These are phyloP conservation scores for Xestia ashworthii DNA, from an alignment of 2,888 invertebrate genomes.

Conservation along the genomic window DNA sequence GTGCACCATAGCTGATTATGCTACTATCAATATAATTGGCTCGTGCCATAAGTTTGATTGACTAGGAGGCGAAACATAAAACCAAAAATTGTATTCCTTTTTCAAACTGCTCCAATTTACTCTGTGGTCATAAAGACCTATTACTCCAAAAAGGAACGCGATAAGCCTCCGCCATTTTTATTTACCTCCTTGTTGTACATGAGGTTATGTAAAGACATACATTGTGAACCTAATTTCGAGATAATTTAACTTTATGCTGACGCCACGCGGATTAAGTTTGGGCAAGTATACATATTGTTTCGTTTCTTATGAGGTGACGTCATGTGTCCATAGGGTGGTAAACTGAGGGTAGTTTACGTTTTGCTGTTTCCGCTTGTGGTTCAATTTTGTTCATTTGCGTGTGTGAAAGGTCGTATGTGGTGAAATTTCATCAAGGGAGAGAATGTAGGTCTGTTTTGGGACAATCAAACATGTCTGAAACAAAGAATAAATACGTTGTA, in stretches of 20 bases:
- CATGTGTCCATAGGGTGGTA: constrained; percentile 44
- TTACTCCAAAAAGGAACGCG: constrained; percentile 43
- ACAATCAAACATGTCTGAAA: not conserved
- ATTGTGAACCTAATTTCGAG: constrained; percentile 61
- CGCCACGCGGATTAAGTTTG: constrained; percentile 58
- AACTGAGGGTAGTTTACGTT: constrained; percentile 49
- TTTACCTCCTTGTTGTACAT: constrained; percentile 50
- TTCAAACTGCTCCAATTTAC: constrained; percentile 4
- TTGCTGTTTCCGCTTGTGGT: constrained; percentile 53
- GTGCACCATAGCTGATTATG: too few species aligned
- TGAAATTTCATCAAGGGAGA: constrained; percentile 29
- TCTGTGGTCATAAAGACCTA: constrained; percentile 38
- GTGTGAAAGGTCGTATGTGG: constrained; percentile 14
- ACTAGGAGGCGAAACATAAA: not conserved
- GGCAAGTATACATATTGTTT: constrained; percentile 59
- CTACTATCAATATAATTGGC: too few species aligned
- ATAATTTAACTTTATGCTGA: constrained; percentile 69
- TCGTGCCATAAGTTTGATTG: not conserved
- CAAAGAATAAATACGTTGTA: not conserved
- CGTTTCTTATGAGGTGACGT: constrained; percentile 48
- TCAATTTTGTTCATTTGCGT: constrained; percentile 27
- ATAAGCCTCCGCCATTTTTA: constrained; percentile 48
- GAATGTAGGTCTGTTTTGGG: not conserved
- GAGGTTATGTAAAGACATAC: constrained; percentile 44
- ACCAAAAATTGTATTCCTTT: not conserved